Percentiles rank a stretch among this genome's conserved stretches.
phyloP scores from a whole-genome alignment of 2,797 vertebrate genomes.

The Picus viridis region DNA sequence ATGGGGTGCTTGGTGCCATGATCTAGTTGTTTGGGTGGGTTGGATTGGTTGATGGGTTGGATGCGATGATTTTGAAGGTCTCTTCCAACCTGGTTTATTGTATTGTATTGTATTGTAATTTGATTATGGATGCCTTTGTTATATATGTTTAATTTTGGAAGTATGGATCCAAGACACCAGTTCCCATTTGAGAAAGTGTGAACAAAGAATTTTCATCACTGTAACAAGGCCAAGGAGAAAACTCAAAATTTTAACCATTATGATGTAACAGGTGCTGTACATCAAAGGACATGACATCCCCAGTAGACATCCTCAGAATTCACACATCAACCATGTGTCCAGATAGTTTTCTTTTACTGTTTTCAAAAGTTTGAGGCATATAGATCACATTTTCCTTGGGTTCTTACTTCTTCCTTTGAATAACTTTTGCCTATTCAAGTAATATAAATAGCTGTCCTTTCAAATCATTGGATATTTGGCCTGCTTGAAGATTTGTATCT shows the following conservation, averaged over 20 bases:
- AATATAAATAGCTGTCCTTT: background rate
- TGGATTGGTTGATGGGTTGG: no score
- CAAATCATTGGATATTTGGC: conserved; percentile 25
- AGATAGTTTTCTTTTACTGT: background rate
- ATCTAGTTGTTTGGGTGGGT: no score
- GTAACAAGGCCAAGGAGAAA: background rate
- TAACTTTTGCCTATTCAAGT: background rate
- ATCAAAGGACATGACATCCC: background rate
- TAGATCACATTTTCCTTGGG: background rate
- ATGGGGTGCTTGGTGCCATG: no score
- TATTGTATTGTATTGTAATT: no score
- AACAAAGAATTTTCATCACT: background rate
- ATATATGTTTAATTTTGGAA: background rate
- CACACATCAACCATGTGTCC: background rate
- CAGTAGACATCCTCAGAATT: background rate
- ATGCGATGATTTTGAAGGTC: no score
- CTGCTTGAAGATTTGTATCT: conserved; percentile 21
- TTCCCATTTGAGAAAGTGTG: background rate
- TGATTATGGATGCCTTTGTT: background rate
- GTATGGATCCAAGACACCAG: background rate
- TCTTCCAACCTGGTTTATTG: no score
- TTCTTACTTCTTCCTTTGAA: conserved; percentile 6
- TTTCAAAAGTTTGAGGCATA: background rate
- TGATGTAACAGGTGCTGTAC: background rate
- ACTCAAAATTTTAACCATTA: background rate